Conservation (phyloP, 2,113 vertebrate genomes). For the Cyanoliseus patagonus region DNA sequence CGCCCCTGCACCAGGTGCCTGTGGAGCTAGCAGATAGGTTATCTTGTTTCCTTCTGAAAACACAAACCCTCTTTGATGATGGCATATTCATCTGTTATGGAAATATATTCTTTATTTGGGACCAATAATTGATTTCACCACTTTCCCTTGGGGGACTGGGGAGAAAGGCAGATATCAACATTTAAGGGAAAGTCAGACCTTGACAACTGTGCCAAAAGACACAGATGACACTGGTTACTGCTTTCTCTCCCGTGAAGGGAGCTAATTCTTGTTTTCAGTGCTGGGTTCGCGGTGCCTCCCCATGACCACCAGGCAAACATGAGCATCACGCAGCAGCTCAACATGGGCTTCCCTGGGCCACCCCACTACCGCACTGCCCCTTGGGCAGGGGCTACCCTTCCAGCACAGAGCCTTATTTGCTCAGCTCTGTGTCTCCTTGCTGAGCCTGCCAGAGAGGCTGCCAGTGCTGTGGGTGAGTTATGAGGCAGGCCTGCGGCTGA, state of each 20-base stretch:
- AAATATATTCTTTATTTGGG: not conserved
- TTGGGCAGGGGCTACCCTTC: rapidly evolving
- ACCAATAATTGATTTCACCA: not conserved
- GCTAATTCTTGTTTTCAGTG: not conserved
- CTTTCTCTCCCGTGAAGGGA: not conserved
- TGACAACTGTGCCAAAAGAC: not conserved
- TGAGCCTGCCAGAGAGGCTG: not conserved
- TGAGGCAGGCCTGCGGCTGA: slow-evolving; percentile 13
- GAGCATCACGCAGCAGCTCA: not conserved
- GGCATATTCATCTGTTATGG: slow-evolving; percentile 61
- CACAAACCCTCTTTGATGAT: slow-evolving; percentile 35
- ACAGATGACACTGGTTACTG: not conserved
- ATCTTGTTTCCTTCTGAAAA: slow-evolving; percentile 66
- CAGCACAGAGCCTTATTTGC: slow-evolving; percentile 3
- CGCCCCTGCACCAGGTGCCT: not conserved
- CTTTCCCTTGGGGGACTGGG: not conserved
- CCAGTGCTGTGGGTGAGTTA: not conserved
- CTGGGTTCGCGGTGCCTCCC: rapidly evolving
- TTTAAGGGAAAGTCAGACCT: not conserved
- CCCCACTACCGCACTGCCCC: not conserved
- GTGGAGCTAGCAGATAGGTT: slow-evolving; percentile 17
- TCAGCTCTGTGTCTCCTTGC: not conserved
- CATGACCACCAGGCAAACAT: not conserved
- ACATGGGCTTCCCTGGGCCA: not conserved
- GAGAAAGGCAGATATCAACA: not conserved